A percentile compares a stretch with the other conserved stretches of the same genome.
Conservation (phyloP, 2,888 invertebrate genomes). For the Ennomos fuscantarius region DNA sequence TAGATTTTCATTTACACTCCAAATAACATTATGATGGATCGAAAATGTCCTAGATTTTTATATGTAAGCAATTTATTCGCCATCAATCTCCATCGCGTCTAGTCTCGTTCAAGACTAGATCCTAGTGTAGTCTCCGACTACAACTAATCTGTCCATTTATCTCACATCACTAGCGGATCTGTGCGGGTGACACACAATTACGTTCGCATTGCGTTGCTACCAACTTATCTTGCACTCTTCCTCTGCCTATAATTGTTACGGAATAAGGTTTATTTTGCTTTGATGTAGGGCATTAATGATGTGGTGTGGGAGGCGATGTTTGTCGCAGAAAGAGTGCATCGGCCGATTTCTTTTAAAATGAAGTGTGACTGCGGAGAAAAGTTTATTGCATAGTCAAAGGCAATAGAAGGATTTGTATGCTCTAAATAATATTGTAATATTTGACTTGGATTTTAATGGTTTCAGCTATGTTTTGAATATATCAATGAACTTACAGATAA, state of each 20-base stretch:
- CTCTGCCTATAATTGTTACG: background rate
- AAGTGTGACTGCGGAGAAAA: conserved; percentile 26
- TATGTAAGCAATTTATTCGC: conserved; percentile 7
- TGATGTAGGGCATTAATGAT: background rate
- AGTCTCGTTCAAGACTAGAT: background rate
- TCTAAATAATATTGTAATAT: too few species aligned
- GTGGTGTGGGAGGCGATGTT: conserved; percentile 21
- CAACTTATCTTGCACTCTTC: conserved; percentile 2
- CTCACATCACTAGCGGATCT: conserved; percentile 44
- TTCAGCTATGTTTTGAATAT: too few species aligned
- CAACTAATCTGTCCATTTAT: conserved; percentile 44
- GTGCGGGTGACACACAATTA: conserved; percentile 61
- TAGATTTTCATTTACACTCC: conserved; percentile 2
- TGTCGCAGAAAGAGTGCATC: conserved; percentile 30
- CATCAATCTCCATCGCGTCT: conserved; percentile 22
- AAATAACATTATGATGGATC: conserved; percentile 13
- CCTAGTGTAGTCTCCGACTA: conserved; percentile 34
- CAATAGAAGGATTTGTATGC: background rate
- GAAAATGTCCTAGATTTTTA: conserved; percentile 6
- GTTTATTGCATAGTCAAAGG: conserved; percentile 15
- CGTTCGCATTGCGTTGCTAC: conserved; percentile 39
- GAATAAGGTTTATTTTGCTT: conserved; percentile 5
- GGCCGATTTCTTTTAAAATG: conserved; percentile 34
- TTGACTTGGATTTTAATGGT: too few species aligned
- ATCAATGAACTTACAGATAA: too few species aligned